These are phyloP conservation scores for Synanthedon myopaeformis DNA, from an alignment of 2,888 invertebrate species.

Conservation along the genomic window DNA sequence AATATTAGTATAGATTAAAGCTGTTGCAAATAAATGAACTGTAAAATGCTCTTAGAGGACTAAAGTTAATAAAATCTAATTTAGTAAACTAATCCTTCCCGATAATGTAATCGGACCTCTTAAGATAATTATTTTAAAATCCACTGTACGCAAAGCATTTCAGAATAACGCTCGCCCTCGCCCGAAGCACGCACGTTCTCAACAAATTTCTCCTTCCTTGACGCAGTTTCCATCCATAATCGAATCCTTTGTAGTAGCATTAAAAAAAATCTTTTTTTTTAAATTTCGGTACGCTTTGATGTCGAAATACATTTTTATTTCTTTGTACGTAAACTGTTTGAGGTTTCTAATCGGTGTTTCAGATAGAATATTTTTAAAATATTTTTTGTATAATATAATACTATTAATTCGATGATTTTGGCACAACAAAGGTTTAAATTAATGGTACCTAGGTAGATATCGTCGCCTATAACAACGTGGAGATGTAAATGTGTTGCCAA, in stretches of 20 bases:
- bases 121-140: neutral
- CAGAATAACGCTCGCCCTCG: neutral
- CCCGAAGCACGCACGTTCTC: neutral
- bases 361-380: neutral
- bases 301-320: conserved; percentile 21
- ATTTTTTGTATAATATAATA: no score
- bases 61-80: no score
- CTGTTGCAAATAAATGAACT: no score
- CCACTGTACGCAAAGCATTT: neutral
- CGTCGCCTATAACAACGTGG: no score
- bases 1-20: no score
- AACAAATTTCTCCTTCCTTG: neutral
- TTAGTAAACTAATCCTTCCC: no score
- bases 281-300: conserved; percentile 28
- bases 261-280: conserved; percentile 17
- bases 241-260: conserved; percentile 30
- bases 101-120: no score
- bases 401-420: no score
- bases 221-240: conserved; percentile 17
- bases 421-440: no score
- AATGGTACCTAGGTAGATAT: no score
- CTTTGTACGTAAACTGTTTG: conserved; percentile 11
- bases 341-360: conserved; percentile 7
- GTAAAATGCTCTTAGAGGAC: no score
- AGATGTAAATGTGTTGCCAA: no score